phyloP scores from a whole-genome alignment of 2,797 vertebrate species.

The Crenichthys baileyi region DNA sequence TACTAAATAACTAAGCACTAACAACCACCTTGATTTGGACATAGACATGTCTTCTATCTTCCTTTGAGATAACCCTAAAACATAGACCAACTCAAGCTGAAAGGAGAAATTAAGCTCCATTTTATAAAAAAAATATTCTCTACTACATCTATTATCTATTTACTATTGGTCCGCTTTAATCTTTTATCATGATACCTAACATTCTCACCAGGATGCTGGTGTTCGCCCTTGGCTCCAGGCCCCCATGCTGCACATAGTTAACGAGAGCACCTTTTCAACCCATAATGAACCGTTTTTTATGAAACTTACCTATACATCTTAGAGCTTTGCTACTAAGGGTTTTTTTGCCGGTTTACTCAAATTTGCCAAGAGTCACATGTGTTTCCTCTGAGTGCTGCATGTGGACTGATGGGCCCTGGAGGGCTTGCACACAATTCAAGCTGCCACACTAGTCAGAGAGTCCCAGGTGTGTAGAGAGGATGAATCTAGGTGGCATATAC shows the following conservation, averaged over 20 bases:
- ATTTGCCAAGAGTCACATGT: constrained; percentile 70
- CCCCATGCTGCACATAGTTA: constrained; percentile 61
- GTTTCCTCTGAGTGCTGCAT: constrained; percentile 61
- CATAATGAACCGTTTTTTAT: constrained; percentile 49
- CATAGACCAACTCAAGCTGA: constrained; percentile 49
- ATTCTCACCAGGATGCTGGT: constrained; percentile 66
- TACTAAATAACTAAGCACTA: constrained; percentile 12
- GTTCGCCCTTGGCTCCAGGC: constrained; percentile 36
- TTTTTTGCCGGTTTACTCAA: constrained; percentile 67
- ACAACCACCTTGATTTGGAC: constrained; percentile 16
- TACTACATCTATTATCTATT: constrained; percentile 44
- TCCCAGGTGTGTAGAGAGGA: constrained; percentile 60
- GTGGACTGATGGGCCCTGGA: constrained; percentile 68
- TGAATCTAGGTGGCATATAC: constrained; percentile 53
- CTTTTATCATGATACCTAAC: constrained; percentile 58
- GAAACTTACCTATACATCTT: constrained; percentile 41
- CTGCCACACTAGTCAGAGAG: constrained; percentile 48
- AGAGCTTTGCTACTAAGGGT: constrained; percentile 41
- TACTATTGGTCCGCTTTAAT: constrained; percentile 54
- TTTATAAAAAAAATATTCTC: constrained; percentile 48
- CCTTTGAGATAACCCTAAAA: constrained; percentile 33
- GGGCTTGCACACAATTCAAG: constrained; percentile 49
- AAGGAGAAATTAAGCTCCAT: constrained; percentile 39
- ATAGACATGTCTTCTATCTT: constrained; percentile 54
- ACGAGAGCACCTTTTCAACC: constrained; percentile 63